Evolutionary conservation across 2,888 invertebrate species (phyloP).

Genomic region (Caenorhabditis sp.): DNA sequence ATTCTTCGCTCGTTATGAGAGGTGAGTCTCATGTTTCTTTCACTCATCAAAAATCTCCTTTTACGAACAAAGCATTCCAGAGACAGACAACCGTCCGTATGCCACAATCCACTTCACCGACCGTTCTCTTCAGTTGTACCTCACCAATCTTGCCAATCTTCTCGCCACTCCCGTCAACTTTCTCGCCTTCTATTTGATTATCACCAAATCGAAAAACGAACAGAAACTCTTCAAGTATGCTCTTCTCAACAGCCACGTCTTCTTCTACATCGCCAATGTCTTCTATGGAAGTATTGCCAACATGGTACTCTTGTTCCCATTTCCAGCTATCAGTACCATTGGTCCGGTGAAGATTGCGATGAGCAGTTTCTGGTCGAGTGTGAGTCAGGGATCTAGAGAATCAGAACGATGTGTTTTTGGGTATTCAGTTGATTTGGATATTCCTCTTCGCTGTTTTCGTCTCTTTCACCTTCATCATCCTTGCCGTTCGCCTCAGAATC

Average conservation of each 20-base stretch:
- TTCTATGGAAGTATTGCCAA: constrained; percentile 10
- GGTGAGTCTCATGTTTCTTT: neutral
- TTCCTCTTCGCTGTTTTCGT: neutral
- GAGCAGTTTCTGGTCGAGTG: constrained; percentile 8
- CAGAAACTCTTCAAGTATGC: constrained; percentile 10
- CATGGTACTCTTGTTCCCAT: constrained; percentile 24
- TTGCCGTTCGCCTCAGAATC: neutral
- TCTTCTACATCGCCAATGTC: constrained; percentile 21
- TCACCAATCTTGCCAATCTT: constrained; percentile 1
- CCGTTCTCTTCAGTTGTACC: constrained; percentile 1
- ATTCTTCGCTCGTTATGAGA: neutral
- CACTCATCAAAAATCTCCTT: neutral
- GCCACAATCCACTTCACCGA: neutral
- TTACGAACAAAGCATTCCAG: too few relatives aligned
- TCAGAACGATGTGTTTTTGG: too few relatives aligned
- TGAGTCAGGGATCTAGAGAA: constrained; percentile 7
- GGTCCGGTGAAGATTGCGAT: constrained; percentile 8
- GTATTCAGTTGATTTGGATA: constrained; percentile 13
- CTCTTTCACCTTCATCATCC: neutral
- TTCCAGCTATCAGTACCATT: constrained; percentile 14
- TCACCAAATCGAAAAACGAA: constrained; percentile 23
- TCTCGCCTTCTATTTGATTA: constrained; percentile 8
- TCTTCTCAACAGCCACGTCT: constrained; percentile 5
- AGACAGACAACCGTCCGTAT: neutral
- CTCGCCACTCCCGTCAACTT: constrained; percentile 18